phyloP scores from a whole-genome alignment of 2,113 vertebrate species.

The Eulemur macaco region DNA sequence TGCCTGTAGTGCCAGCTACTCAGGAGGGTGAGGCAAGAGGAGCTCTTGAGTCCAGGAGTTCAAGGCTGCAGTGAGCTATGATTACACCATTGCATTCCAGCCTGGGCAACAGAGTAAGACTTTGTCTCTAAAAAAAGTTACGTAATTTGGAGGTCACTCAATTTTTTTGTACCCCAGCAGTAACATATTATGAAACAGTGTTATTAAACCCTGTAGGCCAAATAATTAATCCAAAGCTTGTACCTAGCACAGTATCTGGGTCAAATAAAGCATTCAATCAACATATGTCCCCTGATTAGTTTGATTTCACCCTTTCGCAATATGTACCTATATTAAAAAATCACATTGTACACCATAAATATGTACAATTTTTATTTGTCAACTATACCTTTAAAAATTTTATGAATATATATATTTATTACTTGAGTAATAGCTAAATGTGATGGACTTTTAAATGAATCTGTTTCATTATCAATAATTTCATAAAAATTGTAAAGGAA shows the following conservation, averaged over 20 bases:
- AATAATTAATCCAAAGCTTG: not conserved
- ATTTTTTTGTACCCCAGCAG: not conserved
- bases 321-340: not conserved
- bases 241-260: not conserved
- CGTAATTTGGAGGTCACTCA: not conserved
- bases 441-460: not conserved
- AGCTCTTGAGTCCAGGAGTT: too few relatives aligned
- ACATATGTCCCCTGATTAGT: not conserved
- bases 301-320: not conserved
- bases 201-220: not conserved
- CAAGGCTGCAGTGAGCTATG: too few relatives aligned
- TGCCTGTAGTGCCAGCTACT: too few relatives aligned
- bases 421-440: not conserved
- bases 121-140: not conserved
- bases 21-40: too few relatives aligned
- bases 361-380: not conserved
- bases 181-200: not conserved
- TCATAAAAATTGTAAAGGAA: not conserved
- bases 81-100: too few relatives aligned
- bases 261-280: not conserved
- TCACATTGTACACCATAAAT: not conserved
- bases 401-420: not conserved
- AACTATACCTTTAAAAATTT: not conserved
- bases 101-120: too few relatives aligned
- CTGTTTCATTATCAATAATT: not conserved